A percentile compares a stretch with the other conserved stretches of the same genome.
phyloP scores from a whole-genome alignment of 2,797 vertebrate species.

The Podargus strigoides region DNA sequence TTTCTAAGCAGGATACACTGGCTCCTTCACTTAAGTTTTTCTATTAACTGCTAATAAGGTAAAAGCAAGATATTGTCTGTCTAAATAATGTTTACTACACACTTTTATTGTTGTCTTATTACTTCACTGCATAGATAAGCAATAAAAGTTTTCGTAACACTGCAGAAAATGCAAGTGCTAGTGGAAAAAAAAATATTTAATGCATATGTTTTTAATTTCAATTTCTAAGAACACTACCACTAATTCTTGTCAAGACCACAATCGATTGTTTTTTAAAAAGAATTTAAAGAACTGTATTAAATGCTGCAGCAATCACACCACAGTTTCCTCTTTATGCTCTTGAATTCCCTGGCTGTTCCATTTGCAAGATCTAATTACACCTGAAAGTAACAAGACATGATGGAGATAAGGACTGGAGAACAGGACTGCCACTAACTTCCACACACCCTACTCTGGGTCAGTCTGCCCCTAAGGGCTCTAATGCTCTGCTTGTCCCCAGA shows the following conservation, averaged over 20 bases:
- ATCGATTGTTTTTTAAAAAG: not conserved
- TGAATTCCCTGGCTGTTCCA: not conserved
- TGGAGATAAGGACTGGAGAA: not conserved
- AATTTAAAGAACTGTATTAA: not conserved
- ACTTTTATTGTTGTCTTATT: not conserved
- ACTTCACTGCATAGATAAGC: not conserved
- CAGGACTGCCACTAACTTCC: not conserved
- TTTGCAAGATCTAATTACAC: not conserved
- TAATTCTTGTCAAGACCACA: not conserved
- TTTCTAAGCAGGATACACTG: not conserved
- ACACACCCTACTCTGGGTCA: not conserved
- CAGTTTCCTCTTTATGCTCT: not conserved
- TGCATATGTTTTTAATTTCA: not conserved
- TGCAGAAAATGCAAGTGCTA: not conserved
- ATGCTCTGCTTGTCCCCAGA: fast-evolving
- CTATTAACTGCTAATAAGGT: not conserved
- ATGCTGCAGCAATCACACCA: not conserved
- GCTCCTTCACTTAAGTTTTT: not conserved
- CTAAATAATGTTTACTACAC: not conserved
- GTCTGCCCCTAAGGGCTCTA: fast-evolving
- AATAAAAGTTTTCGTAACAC: not conserved
- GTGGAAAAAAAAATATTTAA: not conserved
- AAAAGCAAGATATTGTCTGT: not conserved
- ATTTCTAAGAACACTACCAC: not conserved
- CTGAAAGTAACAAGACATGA: not conserved